phyloP scores from a whole-genome alignment of 53 echinoderm and acorn worm genomes.

The Echinarachnius parma region DNA sequence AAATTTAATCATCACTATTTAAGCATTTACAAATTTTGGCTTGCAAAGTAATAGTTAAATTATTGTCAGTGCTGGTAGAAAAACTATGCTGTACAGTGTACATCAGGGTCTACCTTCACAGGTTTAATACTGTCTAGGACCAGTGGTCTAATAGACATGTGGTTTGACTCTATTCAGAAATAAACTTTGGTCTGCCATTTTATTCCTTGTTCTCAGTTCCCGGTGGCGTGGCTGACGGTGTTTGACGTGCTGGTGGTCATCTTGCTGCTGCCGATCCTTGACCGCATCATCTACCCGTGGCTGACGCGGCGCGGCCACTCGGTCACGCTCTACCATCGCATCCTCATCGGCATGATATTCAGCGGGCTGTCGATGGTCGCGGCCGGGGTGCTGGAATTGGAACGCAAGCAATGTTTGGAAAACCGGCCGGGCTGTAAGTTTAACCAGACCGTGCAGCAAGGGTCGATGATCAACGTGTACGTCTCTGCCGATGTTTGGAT shows the following conservation, averaged over 20 bases:
- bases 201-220: constrained; percentile 43
- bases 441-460: constrained; percentile 42
- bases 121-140: too few species aligned
- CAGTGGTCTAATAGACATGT: neutral
- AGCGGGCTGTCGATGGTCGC: constrained; percentile 60
- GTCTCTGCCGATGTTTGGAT: constrained; percentile 64
- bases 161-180: neutral
- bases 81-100: too few species aligned
- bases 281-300: constrained; percentile 74
- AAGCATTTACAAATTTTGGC: too few species aligned
- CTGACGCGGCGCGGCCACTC: constrained; percentile 63
- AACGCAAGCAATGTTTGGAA: constrained; percentile 11
- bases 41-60: too few species aligned
- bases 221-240: constrained; percentile 78
- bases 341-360: constrained; percentile 87
- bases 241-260: constrained; percentile 79
- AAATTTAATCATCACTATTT: too few species aligned
- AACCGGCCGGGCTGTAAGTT: neutral
- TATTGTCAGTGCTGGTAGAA: too few species aligned
- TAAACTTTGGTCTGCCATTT: neutral
- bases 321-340: constrained; percentile 74
- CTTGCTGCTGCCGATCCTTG: constrained; percentile 80
- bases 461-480: constrained; percentile 47
- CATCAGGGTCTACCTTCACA: too few species aligned
- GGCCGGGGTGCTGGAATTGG: constrained; percentile 74